These are phyloP conservation scores for Halictus ligatus DNA, from an alignment of 2,888 invertebrate species.

Conservation along the genomic window DNA sequence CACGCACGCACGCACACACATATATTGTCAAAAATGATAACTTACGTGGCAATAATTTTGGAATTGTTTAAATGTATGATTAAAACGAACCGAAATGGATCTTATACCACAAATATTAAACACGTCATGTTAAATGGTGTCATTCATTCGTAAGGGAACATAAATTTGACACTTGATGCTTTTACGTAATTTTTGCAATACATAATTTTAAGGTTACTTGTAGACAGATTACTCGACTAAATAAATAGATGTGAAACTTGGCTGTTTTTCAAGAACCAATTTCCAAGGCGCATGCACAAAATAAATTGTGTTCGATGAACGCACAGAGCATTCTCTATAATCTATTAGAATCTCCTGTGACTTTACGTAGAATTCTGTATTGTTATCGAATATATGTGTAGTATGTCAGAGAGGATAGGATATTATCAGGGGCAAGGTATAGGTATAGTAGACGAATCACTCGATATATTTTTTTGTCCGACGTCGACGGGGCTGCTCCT, in stretches of 20 bases:
- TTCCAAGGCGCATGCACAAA: neutral
- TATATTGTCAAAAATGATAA: neutral
- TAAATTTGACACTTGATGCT: neutral
- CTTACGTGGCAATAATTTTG: neutral
- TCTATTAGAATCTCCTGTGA: too few species aligned
- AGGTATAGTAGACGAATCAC: too few species aligned
- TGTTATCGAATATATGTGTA: too few species aligned
- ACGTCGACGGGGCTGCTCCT: too few species aligned
- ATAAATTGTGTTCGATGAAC: neutral
- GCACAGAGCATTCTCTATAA: too few species aligned
- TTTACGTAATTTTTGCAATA: constrained; percentile 5
- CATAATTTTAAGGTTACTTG: constrained; percentile 12
- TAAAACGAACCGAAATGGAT: neutral
- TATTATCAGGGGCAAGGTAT: too few species aligned
- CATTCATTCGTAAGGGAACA: neutral
- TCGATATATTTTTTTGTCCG: too few species aligned
- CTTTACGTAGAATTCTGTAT: too few species aligned
- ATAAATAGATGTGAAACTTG: neutral
- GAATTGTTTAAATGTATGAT: neutral
- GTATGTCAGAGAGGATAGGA: too few species aligned
- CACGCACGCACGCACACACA: neutral
- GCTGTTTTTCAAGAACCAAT: neutral
- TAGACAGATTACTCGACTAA: neutral
- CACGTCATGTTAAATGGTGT: neutral
- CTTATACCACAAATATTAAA: neutral